phyloP scores from a whole-genome alignment of 2,888 invertebrate species.

The Esperia sulphurella region DNA sequence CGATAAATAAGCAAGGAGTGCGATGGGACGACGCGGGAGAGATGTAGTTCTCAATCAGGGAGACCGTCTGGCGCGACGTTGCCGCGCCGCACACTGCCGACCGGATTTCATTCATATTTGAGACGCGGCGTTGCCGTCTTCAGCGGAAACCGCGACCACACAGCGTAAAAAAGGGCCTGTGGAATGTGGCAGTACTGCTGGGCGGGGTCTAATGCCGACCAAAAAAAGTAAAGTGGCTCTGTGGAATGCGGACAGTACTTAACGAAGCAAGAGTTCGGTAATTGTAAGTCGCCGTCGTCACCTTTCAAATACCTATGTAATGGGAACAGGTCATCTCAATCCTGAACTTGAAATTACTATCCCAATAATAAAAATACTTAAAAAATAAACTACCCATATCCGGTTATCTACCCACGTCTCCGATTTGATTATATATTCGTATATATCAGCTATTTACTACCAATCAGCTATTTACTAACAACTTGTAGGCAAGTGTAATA shows the following conservation, averaged over 20 bases:
- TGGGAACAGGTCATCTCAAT: too few species aligned
- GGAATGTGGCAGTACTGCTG: slow-evolving; percentile 77
- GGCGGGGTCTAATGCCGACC: slow-evolving; percentile 72
- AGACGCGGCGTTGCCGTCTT: slow-evolving; percentile 75
- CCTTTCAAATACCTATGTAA: too few species aligned
- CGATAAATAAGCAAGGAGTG: slow-evolving; percentile 27
- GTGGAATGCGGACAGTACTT: slow-evolving; percentile 66
- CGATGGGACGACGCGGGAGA: slow-evolving; percentile 63
- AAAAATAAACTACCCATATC: too few species aligned
- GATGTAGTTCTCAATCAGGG: slow-evolving; percentile 74
- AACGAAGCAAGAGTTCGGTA: slow-evolving; percentile 7
- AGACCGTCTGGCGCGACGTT: slow-evolving; percentile 73
- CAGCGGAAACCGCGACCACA: slow-evolving; percentile 79
- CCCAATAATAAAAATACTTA: too few species aligned
- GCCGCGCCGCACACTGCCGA: slow-evolving; percentile 71
- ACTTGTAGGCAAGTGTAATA: background rate
- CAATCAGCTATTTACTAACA: too few species aligned
- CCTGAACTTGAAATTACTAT: too few species aligned
- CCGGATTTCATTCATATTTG: slow-evolving; percentile 79
- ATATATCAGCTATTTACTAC: too few species aligned
- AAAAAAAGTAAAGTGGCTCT: slow-evolving; percentile 55
- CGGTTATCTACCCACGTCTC: too few species aligned
- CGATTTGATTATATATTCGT: too few species aligned
- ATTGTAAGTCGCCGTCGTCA: background rate
- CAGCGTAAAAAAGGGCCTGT: slow-evolving; percentile 75